phyloP scores from a whole-genome alignment of 2,797 vertebrate species.

The Adelosebastes latens region DNA sequence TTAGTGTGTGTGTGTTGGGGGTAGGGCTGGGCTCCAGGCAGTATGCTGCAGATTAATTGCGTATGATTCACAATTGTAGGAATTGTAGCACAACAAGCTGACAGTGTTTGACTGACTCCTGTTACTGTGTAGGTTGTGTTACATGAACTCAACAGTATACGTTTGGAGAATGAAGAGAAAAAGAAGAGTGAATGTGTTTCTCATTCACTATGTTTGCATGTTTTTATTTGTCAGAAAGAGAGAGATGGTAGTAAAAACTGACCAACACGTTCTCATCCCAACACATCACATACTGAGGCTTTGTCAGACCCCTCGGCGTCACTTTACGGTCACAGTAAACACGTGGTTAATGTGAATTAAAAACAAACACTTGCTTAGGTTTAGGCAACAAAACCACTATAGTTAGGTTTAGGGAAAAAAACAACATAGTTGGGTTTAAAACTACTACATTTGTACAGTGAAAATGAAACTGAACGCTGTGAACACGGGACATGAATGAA shows the following conservation, averaged over 20 bases:
- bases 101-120: conserved; percentile 28
- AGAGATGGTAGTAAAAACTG: not conserved
- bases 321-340: too few species aligned
- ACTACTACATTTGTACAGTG: too few species aligned
- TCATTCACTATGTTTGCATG: conserved; percentile 4
- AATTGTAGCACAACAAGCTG: conserved; percentile 34
- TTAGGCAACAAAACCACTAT: too few species aligned
- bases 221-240: conserved; percentile 18
- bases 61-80: conserved; percentile 58
- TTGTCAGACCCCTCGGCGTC: too few species aligned
- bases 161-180: not conserved
- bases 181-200: conserved; percentile 21
- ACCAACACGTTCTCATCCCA: not conserved
- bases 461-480: too few species aligned
- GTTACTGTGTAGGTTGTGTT: conserved; percentile 44
- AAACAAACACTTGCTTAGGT: too few species aligned
- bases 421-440: too few species aligned
- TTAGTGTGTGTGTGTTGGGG: conserved; percentile 17
- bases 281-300: not conserved
- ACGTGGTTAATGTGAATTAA: too few species aligned
- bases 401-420: too few species aligned
- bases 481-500: too few species aligned
- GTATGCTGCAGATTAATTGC: conserved; percentile 63
- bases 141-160: conserved; percentile 5
- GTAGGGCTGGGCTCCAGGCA: conserved; percentile 39